A percentile compares a stretch with the other conserved stretches of the same genome.
Evolutionary conservation across 2,797 vertebrate genomes (phyloP).

Genomic region (Gouania willdenowi): DNA sequence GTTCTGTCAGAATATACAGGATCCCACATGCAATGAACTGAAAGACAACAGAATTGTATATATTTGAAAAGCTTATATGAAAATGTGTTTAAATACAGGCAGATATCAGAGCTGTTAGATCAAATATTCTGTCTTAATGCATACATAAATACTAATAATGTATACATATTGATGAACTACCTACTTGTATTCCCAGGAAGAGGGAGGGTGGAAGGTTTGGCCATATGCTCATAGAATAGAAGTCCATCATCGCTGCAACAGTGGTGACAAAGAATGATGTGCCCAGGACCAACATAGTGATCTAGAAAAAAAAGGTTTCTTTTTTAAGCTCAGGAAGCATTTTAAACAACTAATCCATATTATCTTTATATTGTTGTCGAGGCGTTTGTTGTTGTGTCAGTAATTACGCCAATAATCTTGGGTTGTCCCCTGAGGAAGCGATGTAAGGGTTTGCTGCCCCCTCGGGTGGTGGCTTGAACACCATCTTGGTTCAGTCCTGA

Average conservation of each 20-base stretch:
- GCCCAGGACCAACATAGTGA: slow-evolving; percentile 54
- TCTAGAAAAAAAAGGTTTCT: slow-evolving; percentile 30
- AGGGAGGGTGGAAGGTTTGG: not conserved
- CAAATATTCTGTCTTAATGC: too few relatives aligned
- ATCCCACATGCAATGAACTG: slow-evolving; percentile 64
- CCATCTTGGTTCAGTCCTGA: slow-evolving; percentile 10
- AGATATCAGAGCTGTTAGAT: too few relatives aligned
- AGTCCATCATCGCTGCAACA: accelerated
- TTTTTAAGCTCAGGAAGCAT: too few relatives aligned
- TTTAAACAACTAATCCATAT: too few relatives aligned
- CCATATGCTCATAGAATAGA: accelerated
- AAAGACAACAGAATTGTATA: not conserved
- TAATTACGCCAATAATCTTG: slow-evolving; percentile 64
- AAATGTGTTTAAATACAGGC: too few relatives aligned
- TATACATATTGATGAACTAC: slow-evolving; percentile 1
- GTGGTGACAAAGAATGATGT: slow-evolving; percentile 27
- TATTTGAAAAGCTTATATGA: too few relatives aligned
- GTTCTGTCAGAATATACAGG: slow-evolving; percentile 63
- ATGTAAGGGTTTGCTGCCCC: slow-evolving; percentile 68
- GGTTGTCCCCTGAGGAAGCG: slow-evolving; percentile 70
- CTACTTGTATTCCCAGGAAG: slow-evolving; percentile 54
- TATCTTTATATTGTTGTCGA: too few relatives aligned
- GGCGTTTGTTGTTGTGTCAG: not conserved
- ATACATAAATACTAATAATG: too few relatives aligned
- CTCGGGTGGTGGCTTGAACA: slow-evolving; percentile 23